A percentile compares a stretch with the other conserved stretches of the same genome.
phyloP scores from a whole-genome alignment of 1,140 invertebrate genomes.

The Lutraria rhynchaena region DNA sequence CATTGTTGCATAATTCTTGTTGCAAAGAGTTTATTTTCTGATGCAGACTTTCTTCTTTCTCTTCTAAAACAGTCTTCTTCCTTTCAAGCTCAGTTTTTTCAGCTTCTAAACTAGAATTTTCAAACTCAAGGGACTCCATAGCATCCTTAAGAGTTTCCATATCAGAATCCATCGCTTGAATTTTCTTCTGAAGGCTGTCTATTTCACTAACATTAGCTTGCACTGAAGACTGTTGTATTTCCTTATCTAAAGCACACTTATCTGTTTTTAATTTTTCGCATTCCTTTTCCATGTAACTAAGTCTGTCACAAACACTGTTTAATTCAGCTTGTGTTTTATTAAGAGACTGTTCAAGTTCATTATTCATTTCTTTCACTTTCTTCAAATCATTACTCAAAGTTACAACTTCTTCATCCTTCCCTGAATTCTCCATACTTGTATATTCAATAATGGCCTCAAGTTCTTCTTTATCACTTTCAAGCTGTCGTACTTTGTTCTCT shows the following conservation, averaged over 20 bases:
- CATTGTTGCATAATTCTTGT: neutral
- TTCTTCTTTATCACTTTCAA: conserved; percentile 51
- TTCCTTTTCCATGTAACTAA: conserved; percentile 15
- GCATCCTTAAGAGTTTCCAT: conserved; percentile 44
- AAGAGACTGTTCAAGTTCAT: conserved; percentile 7
- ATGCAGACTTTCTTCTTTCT: conserved; percentile 7
- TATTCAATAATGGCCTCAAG: conserved; percentile 47
- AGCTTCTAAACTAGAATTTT: conserved; percentile 29
- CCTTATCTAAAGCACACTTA: conserved; percentile 4
- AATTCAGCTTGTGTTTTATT: conserved; percentile 12
- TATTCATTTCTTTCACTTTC: neutral
- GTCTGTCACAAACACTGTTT: neutral
- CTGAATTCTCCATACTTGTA: conserved; percentile 41
- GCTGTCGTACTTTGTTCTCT: conserved; percentile 2
- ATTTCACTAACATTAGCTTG: neutral
- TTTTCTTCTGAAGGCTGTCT: conserved; percentile 11
- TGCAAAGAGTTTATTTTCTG: neutral
- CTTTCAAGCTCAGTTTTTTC: conserved; percentile 15
- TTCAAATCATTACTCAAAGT: conserved; percentile 12
- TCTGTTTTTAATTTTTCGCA: conserved; percentile 22
- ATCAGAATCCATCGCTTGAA: conserved; percentile 24
- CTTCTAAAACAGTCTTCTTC: conserved; percentile 2
- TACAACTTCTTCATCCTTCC: conserved; percentile 43
- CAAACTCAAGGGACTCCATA: conserved; percentile 43
- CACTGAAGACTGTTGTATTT: neutral